Base-by-base conservation (phyloP, 1,140 invertebrate genomes). In the Psilanteris sp. region DNA sequence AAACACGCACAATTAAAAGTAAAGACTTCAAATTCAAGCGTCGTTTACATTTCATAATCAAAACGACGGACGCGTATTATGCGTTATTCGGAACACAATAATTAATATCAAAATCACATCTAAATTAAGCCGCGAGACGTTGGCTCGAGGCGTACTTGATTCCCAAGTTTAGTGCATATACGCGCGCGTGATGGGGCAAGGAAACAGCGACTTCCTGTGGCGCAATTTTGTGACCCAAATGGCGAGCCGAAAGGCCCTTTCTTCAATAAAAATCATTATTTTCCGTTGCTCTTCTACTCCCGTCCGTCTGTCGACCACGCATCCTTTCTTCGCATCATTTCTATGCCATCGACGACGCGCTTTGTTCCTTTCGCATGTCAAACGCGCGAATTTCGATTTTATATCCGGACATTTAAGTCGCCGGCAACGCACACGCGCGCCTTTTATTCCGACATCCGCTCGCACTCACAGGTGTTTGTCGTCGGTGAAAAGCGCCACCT, bases 131-230 rank as follows among this genome's bases (percentile, higher is more conserved):
- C n/a, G n/a, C n/a, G n/a, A 66, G 22, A 41, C 15, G 11, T 36
- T 16, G 8, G n/a, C 22, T 8, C 15, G 3, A 9, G 10, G 37
- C 18, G 26, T 43, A 54, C 34, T 13, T 10, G 4, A 37, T 41
- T 57, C 43, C 57, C 64, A 68, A 70, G 64, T 59, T 70, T 44
- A 67, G 39, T n/a, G 22, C 29, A n/a, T n/a, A n/a, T n/a, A n/a
- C n/a, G 37, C 26, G 37, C 27, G 27, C 32, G 54, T 46, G 15
- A 26, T 41, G 59, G 14, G 44, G 26, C 34, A 29, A 68, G 64
- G 59, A 70, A 70, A 57, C 59, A 70, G 59, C 64, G 64, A 70
- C 59, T 70, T 70, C 64, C 64, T 43, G 52, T 43, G 36, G 32
- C 39, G n/a, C 29, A 41, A 50, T 66, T 46, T 10, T 55, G 43